A percentile compares a stretch with the other conserved stretches of the same genome.
Evolutionary conservation across 2,113 vertebrate genomes (phyloP).

Genomic region (Aptenodytes forsteri): DNA sequence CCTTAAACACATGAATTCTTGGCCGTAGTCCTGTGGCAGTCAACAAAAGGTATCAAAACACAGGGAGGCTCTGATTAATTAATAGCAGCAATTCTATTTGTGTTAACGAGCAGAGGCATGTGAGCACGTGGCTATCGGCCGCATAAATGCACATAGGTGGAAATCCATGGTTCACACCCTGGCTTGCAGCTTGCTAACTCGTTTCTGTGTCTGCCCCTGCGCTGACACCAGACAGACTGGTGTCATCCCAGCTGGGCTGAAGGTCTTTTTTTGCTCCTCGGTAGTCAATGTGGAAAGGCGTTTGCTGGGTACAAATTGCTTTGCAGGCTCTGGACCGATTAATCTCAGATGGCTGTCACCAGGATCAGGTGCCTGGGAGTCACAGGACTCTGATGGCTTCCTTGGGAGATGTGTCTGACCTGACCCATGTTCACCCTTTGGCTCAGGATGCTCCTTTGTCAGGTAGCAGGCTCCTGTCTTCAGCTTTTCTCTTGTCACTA

Average conservation of each 20-base stretch:
- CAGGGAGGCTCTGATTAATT: background rate
- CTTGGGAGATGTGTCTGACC: background rate
- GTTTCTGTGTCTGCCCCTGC: background rate
- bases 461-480: background rate
- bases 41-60: background rate
- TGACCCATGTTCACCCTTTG: background rate
- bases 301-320: background rate
- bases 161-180: background rate
- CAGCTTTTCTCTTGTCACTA: background rate
- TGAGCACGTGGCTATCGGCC: background rate
- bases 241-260: background rate
- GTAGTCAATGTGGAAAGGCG: background rate
- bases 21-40: fast-evolving
- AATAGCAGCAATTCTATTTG: background rate
- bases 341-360: fast-evolving
- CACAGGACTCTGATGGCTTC: background rate
- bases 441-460: background rate
- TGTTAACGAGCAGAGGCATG: fast-evolving
- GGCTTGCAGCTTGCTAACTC: fast-evolving
- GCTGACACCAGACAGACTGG: background rate
- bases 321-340: background rate
- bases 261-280: background rate
- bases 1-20: background rate
- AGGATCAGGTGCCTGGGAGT: background rate
- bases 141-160: fast-evolving